These are phyloP conservation scores for Allobates femoralis DNA, from an alignment of 2,797 vertebrate genomes.

Conservation along the genomic window DNA sequence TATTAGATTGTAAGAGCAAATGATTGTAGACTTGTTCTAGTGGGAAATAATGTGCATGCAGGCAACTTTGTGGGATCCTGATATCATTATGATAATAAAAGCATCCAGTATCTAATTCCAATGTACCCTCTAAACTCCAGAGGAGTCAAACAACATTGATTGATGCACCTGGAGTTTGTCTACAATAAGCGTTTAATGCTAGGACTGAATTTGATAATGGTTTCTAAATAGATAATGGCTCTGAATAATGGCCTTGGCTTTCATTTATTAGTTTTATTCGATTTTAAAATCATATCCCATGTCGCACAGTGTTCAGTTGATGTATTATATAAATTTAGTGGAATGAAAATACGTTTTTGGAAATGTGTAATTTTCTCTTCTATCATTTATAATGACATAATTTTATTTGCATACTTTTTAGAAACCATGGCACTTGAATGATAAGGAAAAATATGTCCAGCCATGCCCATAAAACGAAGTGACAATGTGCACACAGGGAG, in stretches of 20 bases:
- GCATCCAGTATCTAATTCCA: constrained; percentile 43
- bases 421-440: background rate
- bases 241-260: constrained; percentile 1
- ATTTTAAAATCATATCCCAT: constrained; percentile 20
- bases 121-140: constrained; percentile 6
- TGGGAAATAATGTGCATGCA: constrained; percentile 26
- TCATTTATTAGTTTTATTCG: constrained; percentile 1
- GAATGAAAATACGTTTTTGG: background rate
- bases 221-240: constrained; percentile 16
- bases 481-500: background rate
- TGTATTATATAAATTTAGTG: background rate
- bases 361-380: background rate
- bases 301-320: background rate
- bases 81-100: constrained; percentile 45
- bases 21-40: constrained; percentile 4
- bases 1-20: constrained; percentile 47
- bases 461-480: background rate
- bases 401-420: background rate
- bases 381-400: background rate
- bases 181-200: constrained; percentile 9
- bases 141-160: constrained; percentile 7
- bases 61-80: background rate
- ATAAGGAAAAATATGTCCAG: background rate
- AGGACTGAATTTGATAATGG: constrained; percentile 2
- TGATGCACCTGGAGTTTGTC: background rate